Evolutionary conservation across 2,888 invertebrate genomes (phyloP), one percentile per base, ranked within the genome.

Genomic region (Erpobdella octoculata): DNA sequence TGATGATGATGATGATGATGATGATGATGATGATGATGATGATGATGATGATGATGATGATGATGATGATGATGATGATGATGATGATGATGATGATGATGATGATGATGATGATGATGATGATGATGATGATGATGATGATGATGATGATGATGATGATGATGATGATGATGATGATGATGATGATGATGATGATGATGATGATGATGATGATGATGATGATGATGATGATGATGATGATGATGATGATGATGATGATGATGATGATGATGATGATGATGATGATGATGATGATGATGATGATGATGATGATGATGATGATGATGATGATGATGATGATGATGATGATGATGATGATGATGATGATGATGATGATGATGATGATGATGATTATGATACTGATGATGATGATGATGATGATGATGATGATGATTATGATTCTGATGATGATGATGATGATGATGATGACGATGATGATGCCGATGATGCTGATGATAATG

Each of bases 141-240:
- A 58, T 58, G 6, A 18, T 58, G 58, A 28, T 58, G 58, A 58
- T 58, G 58, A 58, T 58, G 58, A 58, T 58, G n/a, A 6, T 58
- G n/a, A 58, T 58, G n/a, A 58, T 58, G 58, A 58, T 58, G 58
- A 18, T 58, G 58, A 58, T 18, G 58, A 58, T 58, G 58, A 58
- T 58, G n/a, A 58, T 58, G 58, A 58, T 58, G n/a, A 58, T 58
- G n/a, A 58, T 58, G 58, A 18, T 9, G 58, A 6, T 58, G 6
- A 58, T 58, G n/a, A 58, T 58, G n/a, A 18, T 58, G 6, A 58
- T 18, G n/a, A 58, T 58, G 6, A 58, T 58, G n/a, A 5, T 58
- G n/a, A 58, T 58, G 58, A 18, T 9, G 58, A 6, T 6, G n/a
- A 21, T 6, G 58, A 58, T 58, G 28, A 18, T 58, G 28, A 58